phyloP scores from a whole-genome alignment of 2,888 invertebrate species.

The Caenorhabditis afra region DNA sequence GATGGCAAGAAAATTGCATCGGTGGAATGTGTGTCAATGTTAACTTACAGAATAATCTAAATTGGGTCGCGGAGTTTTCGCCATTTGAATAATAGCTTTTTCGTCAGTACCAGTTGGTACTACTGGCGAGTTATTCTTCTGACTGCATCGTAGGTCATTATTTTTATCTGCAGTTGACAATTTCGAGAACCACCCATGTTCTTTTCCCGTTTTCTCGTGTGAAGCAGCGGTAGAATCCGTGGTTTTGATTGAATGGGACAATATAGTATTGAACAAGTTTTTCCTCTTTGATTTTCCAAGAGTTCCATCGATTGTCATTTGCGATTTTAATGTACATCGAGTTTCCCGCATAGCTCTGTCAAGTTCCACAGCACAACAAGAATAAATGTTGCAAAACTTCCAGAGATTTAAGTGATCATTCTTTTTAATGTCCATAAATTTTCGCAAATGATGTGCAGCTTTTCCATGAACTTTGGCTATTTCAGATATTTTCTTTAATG shows the following conservation, averaged over 20 bases:
- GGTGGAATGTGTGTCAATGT: too few relatives aligned
- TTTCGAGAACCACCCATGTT: not conserved
- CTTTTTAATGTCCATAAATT: conserved; percentile 43
- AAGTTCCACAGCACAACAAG: conserved; percentile 36
- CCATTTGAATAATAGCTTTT: too few relatives aligned
- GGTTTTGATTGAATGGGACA: not conserved
- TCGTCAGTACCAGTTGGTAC: too few relatives aligned
- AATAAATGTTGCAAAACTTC: conserved; percentile 52
- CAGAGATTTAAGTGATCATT: conserved; percentile 49
- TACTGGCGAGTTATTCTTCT: too few relatives aligned
- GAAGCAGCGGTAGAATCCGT: not conserved
- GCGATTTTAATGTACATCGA: conserved; percentile 19
- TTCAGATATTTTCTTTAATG: conserved; percentile 37
- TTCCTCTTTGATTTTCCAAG: conserved; percentile 34
- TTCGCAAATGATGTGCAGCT: conserved; percentile 33
- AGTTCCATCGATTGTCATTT: conserved; percentile 34
- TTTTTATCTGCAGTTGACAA: not conserved
- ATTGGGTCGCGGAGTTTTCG: too few relatives aligned
- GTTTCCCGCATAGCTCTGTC: conserved; percentile 52
- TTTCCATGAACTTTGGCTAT: conserved; percentile 45
- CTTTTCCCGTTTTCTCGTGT: not conserved
- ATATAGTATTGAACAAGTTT: conserved; percentile 29
- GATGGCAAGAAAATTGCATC: too few relatives aligned
- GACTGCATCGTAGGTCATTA: too few relatives aligned
- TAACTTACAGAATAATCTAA: too few relatives aligned